Evolutionary conservation across 2,888 invertebrate species (phyloP).

Genomic region (Thymelicus lineola): DNA sequence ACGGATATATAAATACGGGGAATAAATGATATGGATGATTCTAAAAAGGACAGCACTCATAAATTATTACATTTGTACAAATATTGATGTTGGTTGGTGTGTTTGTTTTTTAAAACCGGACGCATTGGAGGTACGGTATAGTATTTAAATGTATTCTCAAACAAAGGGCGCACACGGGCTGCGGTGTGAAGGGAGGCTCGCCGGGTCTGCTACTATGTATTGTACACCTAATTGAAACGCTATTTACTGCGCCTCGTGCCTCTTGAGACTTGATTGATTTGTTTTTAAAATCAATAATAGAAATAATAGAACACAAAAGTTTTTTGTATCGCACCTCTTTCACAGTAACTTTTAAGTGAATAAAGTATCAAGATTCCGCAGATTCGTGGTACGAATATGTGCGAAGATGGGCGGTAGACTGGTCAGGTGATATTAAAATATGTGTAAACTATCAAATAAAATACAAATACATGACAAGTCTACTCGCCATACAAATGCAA

Average conservation of each 20-base stretch:
- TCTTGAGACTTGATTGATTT: conserved; percentile 60
- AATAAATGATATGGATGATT: conserved; percentile 41
- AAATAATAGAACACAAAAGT: too few species aligned
- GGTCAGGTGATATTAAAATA: too few species aligned
- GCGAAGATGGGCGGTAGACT: too few species aligned
- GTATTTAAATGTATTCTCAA: conserved; percentile 82
- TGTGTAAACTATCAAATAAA: too few species aligned
- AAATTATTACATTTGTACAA: conserved; percentile 71
- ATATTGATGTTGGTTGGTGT: conserved; percentile 62
- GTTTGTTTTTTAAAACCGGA: conserved; percentile 69
- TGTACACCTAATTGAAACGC: conserved; percentile 76
- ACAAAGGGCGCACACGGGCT: conserved; percentile 71
- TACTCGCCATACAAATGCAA: background rate
- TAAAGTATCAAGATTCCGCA: too few species aligned
- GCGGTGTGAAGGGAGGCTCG: conserved; percentile 72
- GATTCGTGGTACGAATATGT: too few species aligned
- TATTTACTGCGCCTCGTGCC: conserved; percentile 47
- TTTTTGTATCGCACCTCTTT: too few species aligned
- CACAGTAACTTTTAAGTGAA: too few species aligned
- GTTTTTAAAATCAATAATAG: background rate
- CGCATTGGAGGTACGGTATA: conserved; percentile 63
- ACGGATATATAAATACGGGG: background rate
- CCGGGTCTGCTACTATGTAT: conserved; percentile 67
- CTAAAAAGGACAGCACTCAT: conserved; percentile 59
- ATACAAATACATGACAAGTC: background rate